Base-by-base conservation (phyloP, 2,888 invertebrate species). In the Rutpela maculata region DNA sequence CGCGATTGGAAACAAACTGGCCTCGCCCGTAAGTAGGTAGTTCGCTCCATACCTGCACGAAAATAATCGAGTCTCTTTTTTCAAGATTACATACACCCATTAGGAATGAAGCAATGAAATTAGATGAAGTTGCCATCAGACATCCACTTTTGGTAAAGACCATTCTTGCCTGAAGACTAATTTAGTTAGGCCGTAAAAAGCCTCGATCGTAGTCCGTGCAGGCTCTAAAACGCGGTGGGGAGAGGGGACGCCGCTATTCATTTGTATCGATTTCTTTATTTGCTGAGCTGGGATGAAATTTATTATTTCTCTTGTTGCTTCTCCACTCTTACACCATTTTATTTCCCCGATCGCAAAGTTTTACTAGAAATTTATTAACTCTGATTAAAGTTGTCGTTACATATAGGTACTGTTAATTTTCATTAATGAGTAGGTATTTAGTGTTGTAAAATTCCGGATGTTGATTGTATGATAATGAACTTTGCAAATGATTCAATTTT, bases 231-330 rank as follows among this genome's bases (percentile, higher is more conserved):
- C 31, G 17, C 19, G 17, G n/a, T 15, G 43, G 43, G 26, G 60
- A 35, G 55, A 10, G 15, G 62, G 19, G 60, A 71, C 1, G 75
- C 56, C 12, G 55, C 79, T 83, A 85, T 85, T 85, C 86, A 86
- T 86, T 86, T 85, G 84, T 86, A 86, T 86, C 86, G 86, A 86
- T 86, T 82, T 85, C 85, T 86, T 85, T 86, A 85, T 86, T 86
- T 85, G 86, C 84, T 80, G 84, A 84, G 85, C 85, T 85, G 81
- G 82, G 80, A 84, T 83, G 81, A 85, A 85, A 86, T 86, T 85
- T 86, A 86, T 86, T 84, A 84, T 82, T 78, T 80, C 80, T 84
- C 84, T 84, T 83, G 83, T 83, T 84, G 83, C 83, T 83, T 77
- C 19, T 50, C 19, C 18, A 1, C 63, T 62, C 6, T 12, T 50